Conservation (phyloP, 2,797 vertebrate species). For the Parauchenoglanis ngamensis region DNA sequence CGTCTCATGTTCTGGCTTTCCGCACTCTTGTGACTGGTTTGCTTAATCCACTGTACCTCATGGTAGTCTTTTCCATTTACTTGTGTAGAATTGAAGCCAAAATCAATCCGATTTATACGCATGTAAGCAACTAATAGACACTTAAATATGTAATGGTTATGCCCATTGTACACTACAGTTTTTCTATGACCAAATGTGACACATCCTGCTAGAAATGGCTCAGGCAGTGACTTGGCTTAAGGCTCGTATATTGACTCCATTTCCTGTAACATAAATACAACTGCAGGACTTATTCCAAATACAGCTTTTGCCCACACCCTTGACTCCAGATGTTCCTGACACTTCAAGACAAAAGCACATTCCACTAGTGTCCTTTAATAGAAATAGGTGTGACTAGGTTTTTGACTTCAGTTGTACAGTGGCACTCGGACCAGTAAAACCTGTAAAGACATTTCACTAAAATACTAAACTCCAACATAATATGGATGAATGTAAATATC, state of each 20-base stretch:
- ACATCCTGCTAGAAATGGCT: background rate
- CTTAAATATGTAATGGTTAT: background rate
- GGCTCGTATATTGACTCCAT: slow-evolving; percentile 6
- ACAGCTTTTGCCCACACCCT: background rate
- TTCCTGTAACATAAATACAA: slow-evolving; percentile 26
- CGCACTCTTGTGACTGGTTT: background rate
- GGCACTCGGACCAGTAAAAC: background rate
- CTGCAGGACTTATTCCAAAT: slow-evolving; percentile 8
- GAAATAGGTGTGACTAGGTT: background rate
- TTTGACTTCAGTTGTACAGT: background rate
- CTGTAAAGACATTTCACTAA: background rate
- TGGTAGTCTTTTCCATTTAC: background rate
- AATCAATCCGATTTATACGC: background rate
- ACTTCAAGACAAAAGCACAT: slow-evolving; percentile 1
- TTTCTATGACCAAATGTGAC: slow-evolving; percentile 5
- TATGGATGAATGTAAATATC: background rate
- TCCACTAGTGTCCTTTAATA: background rate
- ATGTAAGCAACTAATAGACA: background rate
- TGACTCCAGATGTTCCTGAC: slow-evolving; percentile 1
- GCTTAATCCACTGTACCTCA: too few species aligned
- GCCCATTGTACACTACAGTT: background rate
- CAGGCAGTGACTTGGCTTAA: slow-evolving; percentile 10
- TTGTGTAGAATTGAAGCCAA: background rate
- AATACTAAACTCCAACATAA: background rate
- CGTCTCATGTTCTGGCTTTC: background rate